phyloP scores from a whole-genome alignment of 2,113 vertebrate genomes.

The Dicaeum eximium region DNA sequence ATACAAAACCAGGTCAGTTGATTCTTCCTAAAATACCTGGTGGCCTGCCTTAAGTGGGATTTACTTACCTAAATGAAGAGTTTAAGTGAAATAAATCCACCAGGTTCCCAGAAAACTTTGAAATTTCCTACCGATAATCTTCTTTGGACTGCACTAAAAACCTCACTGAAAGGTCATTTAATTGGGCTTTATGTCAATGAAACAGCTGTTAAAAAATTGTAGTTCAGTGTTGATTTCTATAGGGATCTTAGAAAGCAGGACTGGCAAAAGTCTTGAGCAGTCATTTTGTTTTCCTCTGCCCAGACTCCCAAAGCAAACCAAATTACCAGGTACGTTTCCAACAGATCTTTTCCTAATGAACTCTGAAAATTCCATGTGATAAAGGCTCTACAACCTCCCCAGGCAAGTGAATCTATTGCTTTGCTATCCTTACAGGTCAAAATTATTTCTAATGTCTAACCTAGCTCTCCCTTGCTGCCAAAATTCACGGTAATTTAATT shows the following conservation, averaged over 20 bases:
- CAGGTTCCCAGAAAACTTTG: background rate
- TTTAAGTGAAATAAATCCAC: background rate
- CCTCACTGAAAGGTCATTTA: background rate
- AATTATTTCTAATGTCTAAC: constrained; percentile 16
- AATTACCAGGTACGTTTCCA: constrained; percentile 20
- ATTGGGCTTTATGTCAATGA: background rate
- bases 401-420: constrained; percentile 26
- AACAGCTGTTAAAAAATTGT: background rate
- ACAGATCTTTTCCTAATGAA: constrained; percentile 10
- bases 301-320: background rate
- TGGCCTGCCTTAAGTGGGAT: background rate
- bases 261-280: background rate
- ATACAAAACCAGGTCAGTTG: background rate
- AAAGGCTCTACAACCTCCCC: background rate
- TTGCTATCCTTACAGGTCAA: background rate
- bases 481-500: constrained; percentile 50
- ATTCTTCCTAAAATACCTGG: background rate
- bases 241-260: background rate
- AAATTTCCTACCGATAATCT: background rate
- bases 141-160: background rate
- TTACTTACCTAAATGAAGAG: background rate
- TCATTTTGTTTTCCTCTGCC: background rate
- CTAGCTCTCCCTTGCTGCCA: constrained; percentile 27
- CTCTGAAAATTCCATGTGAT: background rate
- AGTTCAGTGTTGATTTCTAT: background rate